Conservation (phyloP, 2,797 vertebrate genomes). For the Synanceia verrucosa region DNA sequence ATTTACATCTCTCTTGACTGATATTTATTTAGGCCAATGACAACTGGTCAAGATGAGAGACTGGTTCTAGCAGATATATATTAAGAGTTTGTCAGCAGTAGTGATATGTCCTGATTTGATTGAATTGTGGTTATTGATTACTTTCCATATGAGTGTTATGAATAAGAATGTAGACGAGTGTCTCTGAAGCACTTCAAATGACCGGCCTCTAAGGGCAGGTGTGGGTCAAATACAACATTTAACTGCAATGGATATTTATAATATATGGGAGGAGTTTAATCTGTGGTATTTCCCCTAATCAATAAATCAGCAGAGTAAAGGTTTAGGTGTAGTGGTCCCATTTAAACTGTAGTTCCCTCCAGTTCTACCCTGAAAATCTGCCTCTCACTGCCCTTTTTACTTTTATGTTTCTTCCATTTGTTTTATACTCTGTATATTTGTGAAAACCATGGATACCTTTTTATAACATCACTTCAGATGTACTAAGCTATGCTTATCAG, state of each 20-base stretch:
- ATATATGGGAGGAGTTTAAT: constrained; percentile 56
- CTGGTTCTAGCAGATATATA: constrained; percentile 62
- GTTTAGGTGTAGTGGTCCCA: constrained; percentile 28
- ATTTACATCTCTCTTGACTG: constrained; percentile 55
- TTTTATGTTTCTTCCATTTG: constrained; percentile 51
- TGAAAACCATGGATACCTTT: constrained; percentile 74
- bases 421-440: constrained; percentile 76
- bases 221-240: constrained; percentile 56
- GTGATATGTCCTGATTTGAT: constrained; percentile 65
- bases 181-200: constrained; percentile 86
- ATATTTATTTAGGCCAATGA: constrained; percentile 81
- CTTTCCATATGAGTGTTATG: constrained; percentile 80
- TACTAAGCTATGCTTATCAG: constrained; percentile 84
- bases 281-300: constrained; percentile 30
- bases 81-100: constrained; percentile 66
- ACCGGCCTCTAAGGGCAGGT: constrained; percentile 61
- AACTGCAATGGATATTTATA: constrained; percentile 68
- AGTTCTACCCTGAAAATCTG: constrained; percentile 61
- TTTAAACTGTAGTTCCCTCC: constrained; percentile 42
- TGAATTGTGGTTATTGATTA: constrained; percentile 64
- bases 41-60: constrained; percentile 52
- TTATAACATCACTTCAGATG: constrained; percentile 70
- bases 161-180: constrained; percentile 84
- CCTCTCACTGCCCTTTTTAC: constrained; percentile 80
- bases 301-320: constrained; percentile 29